Evolutionary conservation across 2,888 invertebrate genomes (phyloP).

Genomic region (Brachyptera risi): DNA sequence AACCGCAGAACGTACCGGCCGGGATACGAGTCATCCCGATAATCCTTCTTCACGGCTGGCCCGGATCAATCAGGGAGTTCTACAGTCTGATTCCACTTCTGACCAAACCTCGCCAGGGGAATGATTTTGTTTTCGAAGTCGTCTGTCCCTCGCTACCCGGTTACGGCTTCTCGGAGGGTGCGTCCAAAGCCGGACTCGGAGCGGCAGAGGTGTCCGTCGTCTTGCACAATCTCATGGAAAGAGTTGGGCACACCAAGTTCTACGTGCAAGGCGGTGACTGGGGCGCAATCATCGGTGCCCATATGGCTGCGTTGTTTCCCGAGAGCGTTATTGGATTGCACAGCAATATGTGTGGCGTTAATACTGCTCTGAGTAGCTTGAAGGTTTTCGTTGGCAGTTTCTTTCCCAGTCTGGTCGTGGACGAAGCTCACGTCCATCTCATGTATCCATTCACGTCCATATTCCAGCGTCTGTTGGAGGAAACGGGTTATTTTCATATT

Average conservation of each 20-base stretch:
- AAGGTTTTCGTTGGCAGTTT: conserved; percentile 37
- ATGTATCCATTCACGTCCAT: conserved; percentile 39
- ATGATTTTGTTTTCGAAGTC: conserved; percentile 63
- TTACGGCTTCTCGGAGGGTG: conserved; percentile 60
- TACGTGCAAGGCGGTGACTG: conserved; percentile 79
- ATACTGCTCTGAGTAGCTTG: conserved; percentile 38
- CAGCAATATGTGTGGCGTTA: conserved; percentile 56
- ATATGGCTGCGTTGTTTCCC: conserved; percentile 63
- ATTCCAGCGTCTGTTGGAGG: conserved; percentile 40
- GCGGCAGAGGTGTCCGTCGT: conserved; percentile 51
- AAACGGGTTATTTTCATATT: conserved; percentile 49
- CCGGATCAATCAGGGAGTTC: conserved; percentile 76
- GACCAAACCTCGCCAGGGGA: conserved; percentile 48
- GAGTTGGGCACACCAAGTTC: conserved; percentile 62
- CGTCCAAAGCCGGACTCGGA: conserved; percentile 37
- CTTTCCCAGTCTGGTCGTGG: conserved; percentile 38
- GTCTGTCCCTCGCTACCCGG: conserved; percentile 65
- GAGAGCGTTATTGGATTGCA: conserved; percentile 54
- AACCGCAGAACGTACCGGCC: conserved; percentile 10
- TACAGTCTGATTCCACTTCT: conserved; percentile 67
- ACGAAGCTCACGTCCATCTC: conserved; percentile 36
- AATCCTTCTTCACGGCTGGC: conserved; percentile 80
- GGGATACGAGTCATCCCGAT: conserved; percentile 55
- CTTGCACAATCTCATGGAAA: conserved; percentile 63
- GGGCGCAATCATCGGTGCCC: conserved; percentile 62